phyloP scores from a whole-genome alignment of 2,113 vertebrate genomes.

The Dicerorhinus sumatrensis region DNA sequence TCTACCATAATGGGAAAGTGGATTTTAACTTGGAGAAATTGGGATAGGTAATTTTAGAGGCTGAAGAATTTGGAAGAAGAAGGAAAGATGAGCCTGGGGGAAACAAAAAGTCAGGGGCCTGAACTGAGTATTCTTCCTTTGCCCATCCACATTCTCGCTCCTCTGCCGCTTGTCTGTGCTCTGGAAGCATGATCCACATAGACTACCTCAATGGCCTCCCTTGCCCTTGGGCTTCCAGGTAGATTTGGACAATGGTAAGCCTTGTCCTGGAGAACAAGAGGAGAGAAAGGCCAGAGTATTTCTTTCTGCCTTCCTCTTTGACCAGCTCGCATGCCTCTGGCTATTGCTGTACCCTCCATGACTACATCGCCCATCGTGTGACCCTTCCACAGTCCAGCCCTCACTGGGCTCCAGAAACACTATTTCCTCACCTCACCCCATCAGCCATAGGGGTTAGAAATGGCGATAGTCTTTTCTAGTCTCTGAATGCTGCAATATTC shows the following conservation, averaged over 20 bases:
- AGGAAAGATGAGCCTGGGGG: neutral
- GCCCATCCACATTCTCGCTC: too few species aligned
- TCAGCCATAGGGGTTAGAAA: neutral
- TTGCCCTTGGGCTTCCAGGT: neutral
- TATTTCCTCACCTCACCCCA: neutral
- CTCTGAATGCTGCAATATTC: neutral
- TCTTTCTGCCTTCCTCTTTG: neutral
- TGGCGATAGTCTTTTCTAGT: neutral
- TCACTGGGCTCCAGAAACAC: neutral
- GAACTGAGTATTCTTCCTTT: neutral
- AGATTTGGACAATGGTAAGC: neutral
- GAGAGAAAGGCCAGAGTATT: neutral
- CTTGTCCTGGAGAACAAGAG: neutral
- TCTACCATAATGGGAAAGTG: neutral
- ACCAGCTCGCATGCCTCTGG: accelerated
- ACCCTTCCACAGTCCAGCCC: neutral
- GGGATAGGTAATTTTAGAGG: neutral
- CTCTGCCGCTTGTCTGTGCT: neutral
- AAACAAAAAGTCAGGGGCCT: neutral
- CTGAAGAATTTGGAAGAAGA: neutral
- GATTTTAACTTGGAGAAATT: neutral
- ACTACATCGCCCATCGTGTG: neutral
- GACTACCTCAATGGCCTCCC: neutral
- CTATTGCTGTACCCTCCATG: neutral
- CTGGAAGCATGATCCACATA: neutral